These are phyloP conservation scores for Gouania willdenowi DNA, from an alignment of 2,797 vertebrate species.

Conservation along the genomic window DNA sequence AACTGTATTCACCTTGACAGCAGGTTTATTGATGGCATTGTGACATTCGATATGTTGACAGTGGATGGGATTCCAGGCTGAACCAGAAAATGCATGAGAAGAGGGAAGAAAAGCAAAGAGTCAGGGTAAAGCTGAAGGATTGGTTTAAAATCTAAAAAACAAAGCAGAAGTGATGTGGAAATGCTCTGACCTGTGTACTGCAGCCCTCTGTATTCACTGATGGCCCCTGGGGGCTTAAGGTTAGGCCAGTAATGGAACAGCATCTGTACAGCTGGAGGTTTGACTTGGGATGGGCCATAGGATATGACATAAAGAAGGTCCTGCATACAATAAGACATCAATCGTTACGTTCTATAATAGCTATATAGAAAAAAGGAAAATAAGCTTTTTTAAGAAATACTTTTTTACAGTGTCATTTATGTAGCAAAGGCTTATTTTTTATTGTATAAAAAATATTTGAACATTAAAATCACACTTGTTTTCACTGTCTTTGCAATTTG, in stretches of 20 bases:
- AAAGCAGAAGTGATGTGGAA: constrained; percentile 4
- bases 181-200: constrained; percentile 92
- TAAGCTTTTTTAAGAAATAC: too few species aligned
- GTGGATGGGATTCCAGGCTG: constrained; percentile 99
- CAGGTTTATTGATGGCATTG: constrained; percentile 98
- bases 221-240: constrained; percentile 96
- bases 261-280: constrained; percentile 98
- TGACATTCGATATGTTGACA: constrained; percentile 99
- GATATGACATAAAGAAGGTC: constrained; percentile 98
- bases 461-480: too few species aligned
- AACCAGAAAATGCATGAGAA: constrained; percentile 4
- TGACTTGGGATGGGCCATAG: constrained; percentile 97
- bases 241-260: constrained; percentile 99
- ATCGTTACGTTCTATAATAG: too few species aligned
- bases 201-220: constrained; percentile 96
- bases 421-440: too few species aligned
- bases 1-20: constrained; percentile 88
- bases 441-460: too few species aligned
- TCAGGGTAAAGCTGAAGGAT: too few species aligned
- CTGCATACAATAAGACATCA: constrained; percentile 64
- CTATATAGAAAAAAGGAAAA: too few species aligned
- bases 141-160: background rate
- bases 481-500: too few species aligned
- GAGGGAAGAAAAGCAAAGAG: too few species aligned
- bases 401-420: too few species aligned